phyloP scores from a whole-genome alignment of 1,140 invertebrate genomes.

The Caenorhabditis briggsae region DNA sequence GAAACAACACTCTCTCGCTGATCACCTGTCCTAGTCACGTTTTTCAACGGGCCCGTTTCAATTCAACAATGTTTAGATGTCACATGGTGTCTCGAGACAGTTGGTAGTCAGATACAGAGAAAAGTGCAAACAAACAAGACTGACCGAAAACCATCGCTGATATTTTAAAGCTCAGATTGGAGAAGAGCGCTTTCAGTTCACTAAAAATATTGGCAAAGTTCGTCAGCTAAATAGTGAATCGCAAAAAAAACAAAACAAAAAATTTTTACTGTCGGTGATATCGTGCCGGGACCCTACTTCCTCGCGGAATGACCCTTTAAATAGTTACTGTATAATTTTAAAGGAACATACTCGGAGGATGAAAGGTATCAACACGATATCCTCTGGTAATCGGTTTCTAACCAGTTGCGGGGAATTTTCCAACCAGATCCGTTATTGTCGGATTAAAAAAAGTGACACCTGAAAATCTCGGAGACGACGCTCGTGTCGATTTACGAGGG shows the following conservation, averaged over 20 bases:
- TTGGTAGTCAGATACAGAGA: not conserved
- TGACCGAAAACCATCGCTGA: not conserved
- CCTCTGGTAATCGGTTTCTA: no score
- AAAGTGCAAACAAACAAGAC: conserved; percentile 5
- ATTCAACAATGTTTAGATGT: conserved; percentile 37
- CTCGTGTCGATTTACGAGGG: no score
- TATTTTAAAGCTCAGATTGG: not conserved
- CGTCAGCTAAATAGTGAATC: not conserved
- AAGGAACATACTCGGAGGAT: no score
- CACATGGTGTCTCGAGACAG: conserved; percentile 34
- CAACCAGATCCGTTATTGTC: no score
- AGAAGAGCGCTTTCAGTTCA: not conserved
- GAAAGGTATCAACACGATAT: no score
- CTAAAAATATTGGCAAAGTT: not conserved
- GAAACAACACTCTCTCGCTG: not conserved
- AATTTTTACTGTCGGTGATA: no score
- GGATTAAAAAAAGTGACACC: no score
- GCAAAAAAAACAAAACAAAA: not conserved
- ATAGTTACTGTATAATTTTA: no score
- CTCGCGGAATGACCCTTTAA: no score
- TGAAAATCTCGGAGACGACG: no score
- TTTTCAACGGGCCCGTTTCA: not conserved
- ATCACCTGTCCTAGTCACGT: conserved; percentile 45
- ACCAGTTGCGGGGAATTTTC: no score
- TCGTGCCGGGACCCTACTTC: no score